These are phyloP conservation scores for Lepus townsendii DNA, from an alignment of 2,797 vertebrate species.

Conservation along the genomic window DNA sequence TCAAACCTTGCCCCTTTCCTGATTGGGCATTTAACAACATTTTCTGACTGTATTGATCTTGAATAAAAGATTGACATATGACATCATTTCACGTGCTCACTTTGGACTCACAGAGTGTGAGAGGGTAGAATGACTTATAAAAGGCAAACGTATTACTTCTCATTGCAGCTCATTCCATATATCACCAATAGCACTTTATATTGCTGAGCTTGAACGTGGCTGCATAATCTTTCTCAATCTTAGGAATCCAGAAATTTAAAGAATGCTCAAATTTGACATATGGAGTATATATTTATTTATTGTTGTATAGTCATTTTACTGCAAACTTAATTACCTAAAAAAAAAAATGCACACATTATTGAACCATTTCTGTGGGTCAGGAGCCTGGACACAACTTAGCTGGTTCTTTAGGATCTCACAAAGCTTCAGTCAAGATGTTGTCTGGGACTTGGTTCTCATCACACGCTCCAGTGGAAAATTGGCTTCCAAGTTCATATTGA, in stretches of 20 bases:
- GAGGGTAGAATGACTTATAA: not conserved
- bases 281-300: not conserved
- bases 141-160: not conserved
- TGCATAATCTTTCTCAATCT: not conserved
- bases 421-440: not conserved
- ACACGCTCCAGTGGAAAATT: not conserved
- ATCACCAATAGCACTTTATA: not conserved
- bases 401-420: not conserved
- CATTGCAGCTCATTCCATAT: not conserved
- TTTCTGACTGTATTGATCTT: not conserved
- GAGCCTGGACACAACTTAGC: not conserved
- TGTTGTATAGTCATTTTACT: not conserved
- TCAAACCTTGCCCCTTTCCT: not conserved
- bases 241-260: not conserved
- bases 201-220: not conserved
- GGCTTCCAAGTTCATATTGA: not conserved
- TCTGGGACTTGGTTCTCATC: not conserved
- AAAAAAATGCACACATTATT: not conserved
- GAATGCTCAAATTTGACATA: not conserved
- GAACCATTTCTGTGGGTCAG: not conserved
- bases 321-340: not conserved
- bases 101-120: not conserved
- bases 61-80: not conserved
- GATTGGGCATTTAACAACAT: not conserved
- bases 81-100: not conserved